phyloP scores from a whole-genome alignment of 2,888 invertebrate species.

The Tyria jacobaeae region DNA sequence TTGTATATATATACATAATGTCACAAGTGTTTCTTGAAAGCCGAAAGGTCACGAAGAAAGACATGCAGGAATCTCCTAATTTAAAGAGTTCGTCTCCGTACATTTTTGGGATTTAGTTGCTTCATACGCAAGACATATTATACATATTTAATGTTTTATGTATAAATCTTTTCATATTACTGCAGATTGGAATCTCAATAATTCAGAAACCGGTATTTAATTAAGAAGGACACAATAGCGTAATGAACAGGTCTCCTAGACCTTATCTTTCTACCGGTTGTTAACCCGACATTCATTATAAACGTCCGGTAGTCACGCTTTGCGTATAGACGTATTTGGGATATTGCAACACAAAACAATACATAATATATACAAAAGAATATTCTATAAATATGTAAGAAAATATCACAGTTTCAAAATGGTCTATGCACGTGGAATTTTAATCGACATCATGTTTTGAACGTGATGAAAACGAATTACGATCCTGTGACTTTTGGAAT shows the following conservation, averaged over 20 bases:
- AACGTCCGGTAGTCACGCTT: slow-evolving; percentile 77
- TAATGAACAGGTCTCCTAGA: slow-evolving; percentile 57
- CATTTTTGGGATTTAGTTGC: slow-evolving; percentile 12
- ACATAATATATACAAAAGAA: slow-evolving; percentile 51
- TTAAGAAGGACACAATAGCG: slow-evolving; percentile 5
- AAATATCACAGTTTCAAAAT: slow-evolving; percentile 65
- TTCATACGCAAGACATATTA: slow-evolving; percentile 20
- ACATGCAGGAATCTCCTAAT: too few relatives aligned
- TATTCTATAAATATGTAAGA: slow-evolving; percentile 50
- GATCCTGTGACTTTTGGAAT: slow-evolving; percentile 50
- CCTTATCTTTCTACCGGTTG: slow-evolving; percentile 66
- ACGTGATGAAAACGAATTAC: slow-evolving; percentile 58
- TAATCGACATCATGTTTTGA: slow-evolving; percentile 67
- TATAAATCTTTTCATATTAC: too few relatives aligned
- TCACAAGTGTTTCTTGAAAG: too few relatives aligned
- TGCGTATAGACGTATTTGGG: slow-evolving; percentile 74
- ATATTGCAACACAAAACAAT: slow-evolving; percentile 72
- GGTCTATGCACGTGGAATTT: slow-evolving; percentile 68
- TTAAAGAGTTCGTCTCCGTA: too few relatives aligned
- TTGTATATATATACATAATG: background rate
- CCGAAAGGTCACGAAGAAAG: too few relatives aligned
- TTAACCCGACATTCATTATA: slow-evolving; percentile 77
- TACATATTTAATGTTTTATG: too few relatives aligned
- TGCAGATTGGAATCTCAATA: background rate
- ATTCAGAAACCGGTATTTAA: background rate